A percentile compares a stretch with the other conserved stretches of the same genome.
phyloP scores from a whole-genome alignment of 2,888 invertebrate species.

The Euplexia lucipara region DNA sequence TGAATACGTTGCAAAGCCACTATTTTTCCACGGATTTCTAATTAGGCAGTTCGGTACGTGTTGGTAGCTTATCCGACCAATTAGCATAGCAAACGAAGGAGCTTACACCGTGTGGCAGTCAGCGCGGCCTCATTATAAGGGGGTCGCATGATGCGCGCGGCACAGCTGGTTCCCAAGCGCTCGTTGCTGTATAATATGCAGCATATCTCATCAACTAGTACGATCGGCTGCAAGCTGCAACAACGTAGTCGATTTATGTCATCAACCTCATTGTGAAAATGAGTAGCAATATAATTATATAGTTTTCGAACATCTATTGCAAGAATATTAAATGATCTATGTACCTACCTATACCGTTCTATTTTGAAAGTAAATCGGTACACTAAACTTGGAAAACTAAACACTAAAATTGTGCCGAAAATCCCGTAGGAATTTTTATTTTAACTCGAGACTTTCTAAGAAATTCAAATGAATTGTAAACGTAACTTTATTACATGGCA shows the following conservation, averaged over 20 bases:
- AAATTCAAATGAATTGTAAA: conserved; percentile 48
- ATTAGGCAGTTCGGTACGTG: conserved; percentile 73
- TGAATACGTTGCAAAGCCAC: conserved; percentile 60
- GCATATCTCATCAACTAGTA: conserved; percentile 28
- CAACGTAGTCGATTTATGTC: conserved; percentile 19
- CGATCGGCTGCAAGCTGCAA: conserved; percentile 22
- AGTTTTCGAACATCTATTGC: conserved; percentile 15
- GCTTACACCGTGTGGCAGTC: conserved; percentile 70
- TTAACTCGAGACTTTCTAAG: conserved; percentile 12
- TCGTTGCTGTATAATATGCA: conserved; percentile 41
- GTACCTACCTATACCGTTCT: too few species aligned
- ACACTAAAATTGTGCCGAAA: too few species aligned
- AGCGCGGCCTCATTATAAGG: conserved; percentile 72
- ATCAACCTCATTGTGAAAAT: conserved; percentile 33
- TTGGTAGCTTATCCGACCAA: conserved; percentile 80
- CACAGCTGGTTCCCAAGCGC: conserved; percentile 61
- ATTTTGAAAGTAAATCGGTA: conserved; percentile 12
- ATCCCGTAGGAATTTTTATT: conserved; percentile 25
- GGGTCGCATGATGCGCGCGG: conserved; percentile 54
- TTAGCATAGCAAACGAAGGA: conserved; percentile 83
- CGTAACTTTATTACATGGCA: conserved; percentile 43
- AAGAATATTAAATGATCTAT: conserved; percentile 1
- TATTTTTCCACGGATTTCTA: conserved; percentile 71
- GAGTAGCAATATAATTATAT: too few species aligned
- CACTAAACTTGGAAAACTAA: conserved; percentile 15